Percentiles rank a stretch among this genome's conserved stretches.
Evolutionary conservation across 2,888 invertebrate genomes (phyloP).

Genomic region (Volucella zonaria): DNA sequence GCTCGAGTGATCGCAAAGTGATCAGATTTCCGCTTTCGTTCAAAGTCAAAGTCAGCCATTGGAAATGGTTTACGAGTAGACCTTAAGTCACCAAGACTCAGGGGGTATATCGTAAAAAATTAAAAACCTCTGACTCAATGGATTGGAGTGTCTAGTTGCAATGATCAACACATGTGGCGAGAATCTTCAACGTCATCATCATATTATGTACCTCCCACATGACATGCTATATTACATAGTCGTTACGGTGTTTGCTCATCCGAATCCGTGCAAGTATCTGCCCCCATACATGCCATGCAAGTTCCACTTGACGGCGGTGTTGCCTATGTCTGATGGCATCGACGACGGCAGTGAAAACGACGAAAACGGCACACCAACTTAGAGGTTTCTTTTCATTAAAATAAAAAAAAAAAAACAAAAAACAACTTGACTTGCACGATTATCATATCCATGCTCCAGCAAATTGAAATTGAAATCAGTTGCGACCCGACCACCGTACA

Average conservation of each 20-base stretch:
- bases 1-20: constrained; percentile 11
- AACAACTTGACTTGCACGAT: constrained; percentile 57
- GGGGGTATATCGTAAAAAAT: constrained; percentile 8
- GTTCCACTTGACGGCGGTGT: constrained; percentile 29
- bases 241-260: constrained; percentile 20
- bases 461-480: constrained; percentile 64
- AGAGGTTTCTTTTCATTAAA: constrained; percentile 51
- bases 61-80: constrained; percentile 43
- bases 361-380: constrained; percentile 16
- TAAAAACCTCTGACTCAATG: constrained; percentile 21
- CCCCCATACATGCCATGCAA: constrained; percentile 15
- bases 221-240: not conserved
- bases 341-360: constrained; percentile 4
- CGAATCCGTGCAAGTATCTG: constrained; percentile 11
- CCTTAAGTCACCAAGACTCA: constrained; percentile 33
- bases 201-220: constrained; percentile 8
- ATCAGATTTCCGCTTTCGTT: constrained; percentile 35
- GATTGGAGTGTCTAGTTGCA: constrained; percentile 2
- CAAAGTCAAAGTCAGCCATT: constrained; percentile 39
- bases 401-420: constrained; percentile 41
- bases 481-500: constrained; percentile 60
- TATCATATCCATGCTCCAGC: constrained; percentile 53
- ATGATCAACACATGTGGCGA: not conserved
- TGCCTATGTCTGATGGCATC: not conserved
- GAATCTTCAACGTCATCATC: constrained; percentile 24